Base-by-base conservation (phyloP, 1,140 invertebrate genomes). In the Leptinotarsa texana region DNA sequence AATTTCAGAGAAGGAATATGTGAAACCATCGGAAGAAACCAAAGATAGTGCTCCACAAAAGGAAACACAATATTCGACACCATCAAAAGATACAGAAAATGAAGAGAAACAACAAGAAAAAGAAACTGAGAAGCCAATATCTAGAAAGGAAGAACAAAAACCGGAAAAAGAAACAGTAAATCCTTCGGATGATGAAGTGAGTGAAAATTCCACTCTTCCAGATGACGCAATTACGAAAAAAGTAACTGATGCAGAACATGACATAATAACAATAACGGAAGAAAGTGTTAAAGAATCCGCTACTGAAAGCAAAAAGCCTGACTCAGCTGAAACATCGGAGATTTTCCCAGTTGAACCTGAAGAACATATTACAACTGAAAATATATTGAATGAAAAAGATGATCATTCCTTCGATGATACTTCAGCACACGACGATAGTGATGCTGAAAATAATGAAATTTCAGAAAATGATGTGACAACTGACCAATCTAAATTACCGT, bases 391-490 rank as follows among this genome's bases (percentile, higher is more conserved):
- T 17, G 21, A 11, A 11, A 11, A 42, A 21, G 42, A 51, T 0
- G 49, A 71, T 13, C 69, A 49, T 18, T 21, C 49, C 15, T 47
- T 22, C 1, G 49, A 57, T 49, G 17, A 71, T n/a, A 33, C 3
- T 51, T 33, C 65, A 51, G 71, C 33, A 17, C 24, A n/a, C 75
- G 78, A 75, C 15, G 74, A 78, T 48, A n/a, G 76, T 33, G 76
- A 78, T 33, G 65, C 70, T 47, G 73, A 76, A 62, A 65, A 78
- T 22, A 74, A 63, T n/a, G 48, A 71, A 51, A 24, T 73, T 47
- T 74, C 75, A 72, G 63, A 72, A 24, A 6, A 42, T 47, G 27
- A 47, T 18, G 47, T 33, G 61, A 71, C 70, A 74, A 27, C 27
- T 42, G 49, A 57, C n/a, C 15, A 57, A 57, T 18, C 51, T 57